Evolutionary conservation across 2,113 vertebrate species (phyloP).

Genomic region (Scytalopus superciliaris): DNA sequence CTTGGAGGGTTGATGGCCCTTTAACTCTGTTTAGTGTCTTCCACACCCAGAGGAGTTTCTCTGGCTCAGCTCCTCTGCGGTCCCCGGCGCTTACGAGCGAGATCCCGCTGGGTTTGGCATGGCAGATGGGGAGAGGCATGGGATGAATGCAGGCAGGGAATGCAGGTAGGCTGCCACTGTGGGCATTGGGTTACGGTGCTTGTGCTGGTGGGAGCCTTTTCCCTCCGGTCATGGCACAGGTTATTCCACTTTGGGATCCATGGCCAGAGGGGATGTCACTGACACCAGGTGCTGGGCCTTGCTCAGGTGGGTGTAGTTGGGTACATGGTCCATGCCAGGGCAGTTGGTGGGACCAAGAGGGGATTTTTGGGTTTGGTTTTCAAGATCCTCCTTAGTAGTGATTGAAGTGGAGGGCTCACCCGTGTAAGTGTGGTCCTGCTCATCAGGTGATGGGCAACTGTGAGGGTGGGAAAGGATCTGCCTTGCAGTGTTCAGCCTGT

Average conservation of each 20-base stretch:
- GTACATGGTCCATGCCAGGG: no score
- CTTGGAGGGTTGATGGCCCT: neutral
- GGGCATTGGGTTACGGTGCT: rapidly evolving
- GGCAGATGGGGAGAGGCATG: neutral
- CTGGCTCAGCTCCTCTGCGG: neutral
- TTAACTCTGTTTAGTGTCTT: neutral
- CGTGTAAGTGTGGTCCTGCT: rapidly evolving
- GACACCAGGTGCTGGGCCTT: rapidly evolving
- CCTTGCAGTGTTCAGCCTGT: neutral
- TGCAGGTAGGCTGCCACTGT: neutral
- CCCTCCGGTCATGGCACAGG: rapidly evolving
- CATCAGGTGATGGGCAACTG: neutral
- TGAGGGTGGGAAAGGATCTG: neutral
- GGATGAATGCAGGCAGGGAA: neutral
- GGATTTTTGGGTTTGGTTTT: neutral
- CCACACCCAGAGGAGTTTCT: neutral
- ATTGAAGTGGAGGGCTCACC: neutral
- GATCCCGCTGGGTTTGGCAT: neutral
- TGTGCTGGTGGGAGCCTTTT: neutral
- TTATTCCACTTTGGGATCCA: neutral
- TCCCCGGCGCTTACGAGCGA: rapidly evolving
- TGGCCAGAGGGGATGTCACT: neutral
- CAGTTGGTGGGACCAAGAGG: neutral
- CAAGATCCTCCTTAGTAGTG: neutral
- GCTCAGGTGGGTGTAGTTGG: neutral